Evolutionary conservation across 2,888 invertebrate genomes (phyloP), one percentile per base, ranked within the genome.

Genomic region (Nephrocerus scutellatus): DNA sequence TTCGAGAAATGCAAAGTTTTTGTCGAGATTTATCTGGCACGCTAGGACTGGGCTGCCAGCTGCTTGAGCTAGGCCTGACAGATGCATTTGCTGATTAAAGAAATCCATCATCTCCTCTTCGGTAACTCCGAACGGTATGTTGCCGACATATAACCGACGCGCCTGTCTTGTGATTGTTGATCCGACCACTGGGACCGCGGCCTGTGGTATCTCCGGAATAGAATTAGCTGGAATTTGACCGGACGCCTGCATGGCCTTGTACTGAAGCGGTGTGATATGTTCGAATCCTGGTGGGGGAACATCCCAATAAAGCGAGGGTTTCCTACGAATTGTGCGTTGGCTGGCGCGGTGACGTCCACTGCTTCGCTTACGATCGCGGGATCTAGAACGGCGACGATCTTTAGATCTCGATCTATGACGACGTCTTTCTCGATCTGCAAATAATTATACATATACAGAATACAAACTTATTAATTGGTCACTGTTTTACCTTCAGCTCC

Each of bases 21-120:
- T 97, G 71, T 97, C 97, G 70, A 97, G 77, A 73, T 97, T 97
- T 43, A 97, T 96, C 68, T 97, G 97, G 66, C 96, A 96, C 10
- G 96, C 95, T 34, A 97, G 76, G 29, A 97, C 92, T n/a, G 97
- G 96, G 72, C 93, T 95, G 36, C 97, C 97, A 36, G 93, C 93
- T 2, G 95, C 95, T 71, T 97, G 96, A 0, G 95, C 92, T 56
- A 97, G 73, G 13, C 95, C 95, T 44, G 95, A 92, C 13, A 95
- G 75, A 70, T 95, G 93, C 97, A 97, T 97, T 71, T 97, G 93
- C 60, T 92, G 89, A 68, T 95, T 96, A 74, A 96, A 96, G 70
- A 95, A 95, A 60, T 93, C 93, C 92, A 95, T 95, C 79, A 96
- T 95, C 67, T 92, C 92, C 60, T 93, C 92, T 72, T 91, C 93